phyloP scores from a whole-genome alignment of 2,797 vertebrate species.

The Melanotaenia nigrans region DNA sequence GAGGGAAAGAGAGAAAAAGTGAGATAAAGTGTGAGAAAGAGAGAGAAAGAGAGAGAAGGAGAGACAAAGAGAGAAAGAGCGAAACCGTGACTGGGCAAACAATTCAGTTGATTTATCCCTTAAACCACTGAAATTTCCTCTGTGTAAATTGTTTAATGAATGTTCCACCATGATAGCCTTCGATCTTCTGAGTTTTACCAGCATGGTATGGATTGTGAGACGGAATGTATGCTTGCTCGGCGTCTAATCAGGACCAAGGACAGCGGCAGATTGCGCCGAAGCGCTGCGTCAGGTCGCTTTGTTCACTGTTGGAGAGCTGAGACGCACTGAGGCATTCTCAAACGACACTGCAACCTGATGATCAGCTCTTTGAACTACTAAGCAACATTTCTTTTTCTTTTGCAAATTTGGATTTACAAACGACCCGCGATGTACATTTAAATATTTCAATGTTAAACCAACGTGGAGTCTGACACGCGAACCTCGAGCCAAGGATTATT shows the following conservation, averaged over 20 bases:
- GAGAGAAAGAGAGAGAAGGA: background rate
- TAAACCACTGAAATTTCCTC: background rate
- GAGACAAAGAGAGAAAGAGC: background rate
- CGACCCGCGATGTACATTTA: background rate
- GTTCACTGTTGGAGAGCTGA: slow-evolving; percentile 12
- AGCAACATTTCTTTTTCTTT: background rate
- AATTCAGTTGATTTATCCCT: background rate
- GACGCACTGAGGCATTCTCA: slow-evolving; percentile 28
- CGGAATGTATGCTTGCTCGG: background rate
- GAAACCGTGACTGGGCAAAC: background rate
- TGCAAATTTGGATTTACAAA: background rate
- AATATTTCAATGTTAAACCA: background rate
- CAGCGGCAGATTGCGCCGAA: slow-evolving; percentile 38
- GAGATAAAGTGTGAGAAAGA: background rate
- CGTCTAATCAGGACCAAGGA: slow-evolving; percentile 47
- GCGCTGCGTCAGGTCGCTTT: slow-evolving; percentile 43
- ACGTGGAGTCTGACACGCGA: background rate
- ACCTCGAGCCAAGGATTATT: background rate
- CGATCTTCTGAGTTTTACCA: background rate
- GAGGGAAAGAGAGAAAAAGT: background rate
- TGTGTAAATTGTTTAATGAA: background rate
- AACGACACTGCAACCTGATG: background rate
- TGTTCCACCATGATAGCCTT: background rate
- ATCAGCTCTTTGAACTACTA: slow-evolving; percentile 40
- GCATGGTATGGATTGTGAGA: background rate